These are phyloP conservation scores for Epistrophella euchroma DNA, from an alignment of 2,888 invertebrate genomes.

Conservation along the genomic window DNA sequence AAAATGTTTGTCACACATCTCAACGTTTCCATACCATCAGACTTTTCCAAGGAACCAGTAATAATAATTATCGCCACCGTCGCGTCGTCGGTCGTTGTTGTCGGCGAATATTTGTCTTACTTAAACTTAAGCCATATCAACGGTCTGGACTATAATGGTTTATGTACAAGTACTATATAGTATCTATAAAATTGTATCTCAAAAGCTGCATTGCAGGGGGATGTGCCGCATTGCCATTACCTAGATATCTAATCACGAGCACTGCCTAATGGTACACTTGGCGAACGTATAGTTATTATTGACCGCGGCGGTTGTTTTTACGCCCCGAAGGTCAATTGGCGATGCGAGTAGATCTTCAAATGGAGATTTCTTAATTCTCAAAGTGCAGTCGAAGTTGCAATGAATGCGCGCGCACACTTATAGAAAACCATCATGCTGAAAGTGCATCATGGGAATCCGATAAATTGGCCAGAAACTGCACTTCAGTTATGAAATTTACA, in stretches of 20 bases:
- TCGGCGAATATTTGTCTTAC: slow-evolving; percentile 72
- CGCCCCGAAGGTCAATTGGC: slow-evolving; percentile 76
- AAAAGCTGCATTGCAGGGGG: slow-evolving; percentile 48
- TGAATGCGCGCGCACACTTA: slow-evolving; percentile 33
- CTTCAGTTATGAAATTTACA: slow-evolving; percentile 69
- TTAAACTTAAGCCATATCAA: slow-evolving; percentile 48
- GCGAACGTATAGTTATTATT: slow-evolving; percentile 60
- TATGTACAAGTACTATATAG: background rate
- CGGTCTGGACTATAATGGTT: background rate
- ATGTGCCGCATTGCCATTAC: slow-evolving; percentile 68
- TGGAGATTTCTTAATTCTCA: slow-evolving; percentile 75
- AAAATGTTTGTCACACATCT: slow-evolving; percentile 68
- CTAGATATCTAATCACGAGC: slow-evolving; percentile 76
- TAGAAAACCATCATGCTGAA: slow-evolving; percentile 16
- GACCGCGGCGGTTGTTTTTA: slow-evolving; percentile 64
- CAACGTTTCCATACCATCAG: slow-evolving; percentile 58
- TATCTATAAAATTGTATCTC: slow-evolving; percentile 71
- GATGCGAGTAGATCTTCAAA: slow-evolving; percentile 69
- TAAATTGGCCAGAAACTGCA: slow-evolving; percentile 73
- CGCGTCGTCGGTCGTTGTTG: slow-evolving; percentile 31
- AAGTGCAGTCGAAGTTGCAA: slow-evolving; percentile 34
- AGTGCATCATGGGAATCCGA: slow-evolving; percentile 75
- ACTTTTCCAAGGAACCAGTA: slow-evolving; percentile 64
- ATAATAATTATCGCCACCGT: slow-evolving; percentile 48
- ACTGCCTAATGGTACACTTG: slow-evolving; percentile 71